phyloP scores from a whole-genome alignment of 1,140 invertebrate species.

The Heterodera carotae region DNA sequence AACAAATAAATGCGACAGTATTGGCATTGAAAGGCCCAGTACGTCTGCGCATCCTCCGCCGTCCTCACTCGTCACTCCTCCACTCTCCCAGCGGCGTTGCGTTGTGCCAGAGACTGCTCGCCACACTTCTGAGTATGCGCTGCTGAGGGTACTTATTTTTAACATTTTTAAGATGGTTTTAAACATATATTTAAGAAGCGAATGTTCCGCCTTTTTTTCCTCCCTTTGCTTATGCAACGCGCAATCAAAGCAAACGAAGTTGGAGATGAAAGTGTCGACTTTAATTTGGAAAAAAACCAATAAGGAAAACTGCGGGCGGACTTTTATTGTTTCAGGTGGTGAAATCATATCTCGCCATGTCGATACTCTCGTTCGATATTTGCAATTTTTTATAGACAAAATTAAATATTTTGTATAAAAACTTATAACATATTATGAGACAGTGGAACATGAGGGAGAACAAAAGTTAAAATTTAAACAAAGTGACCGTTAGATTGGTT shows the following conservation, averaged over 20 bases:
- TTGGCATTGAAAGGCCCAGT: background rate
- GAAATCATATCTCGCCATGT: too few relatives aligned
- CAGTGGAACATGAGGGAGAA: too few relatives aligned
- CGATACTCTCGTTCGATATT: too few relatives aligned
- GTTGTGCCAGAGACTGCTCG: slow-evolving; percentile 5
- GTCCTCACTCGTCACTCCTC: background rate
- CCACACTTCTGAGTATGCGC: slow-evolving; percentile 6
- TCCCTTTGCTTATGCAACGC: slow-evolving; percentile 19
- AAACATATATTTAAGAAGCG: slow-evolving; percentile 4
- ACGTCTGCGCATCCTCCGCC: background rate
- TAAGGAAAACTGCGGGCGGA: too few relatives aligned
- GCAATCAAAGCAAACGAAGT: background rate
- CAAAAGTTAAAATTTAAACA: too few relatives aligned
- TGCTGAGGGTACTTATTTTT: slow-evolving; percentile 1
- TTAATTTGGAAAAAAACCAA: background rate
- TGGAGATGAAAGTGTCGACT: background rate
- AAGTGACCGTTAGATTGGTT: too few relatives aligned
- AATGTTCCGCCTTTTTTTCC: slow-evolving; percentile 27
- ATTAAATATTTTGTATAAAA: too few relatives aligned
- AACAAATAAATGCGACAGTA: background rate
- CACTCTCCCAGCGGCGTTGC: background rate
- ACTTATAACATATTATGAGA: too few relatives aligned
- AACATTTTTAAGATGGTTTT: background rate
- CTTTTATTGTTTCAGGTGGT: too few relatives aligned
- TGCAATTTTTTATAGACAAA: too few relatives aligned